These are phyloP conservation scores for Drosophila putrida DNA, from an alignment of 2,888 invertebrate species.

Conservation along the genomic window DNA sequence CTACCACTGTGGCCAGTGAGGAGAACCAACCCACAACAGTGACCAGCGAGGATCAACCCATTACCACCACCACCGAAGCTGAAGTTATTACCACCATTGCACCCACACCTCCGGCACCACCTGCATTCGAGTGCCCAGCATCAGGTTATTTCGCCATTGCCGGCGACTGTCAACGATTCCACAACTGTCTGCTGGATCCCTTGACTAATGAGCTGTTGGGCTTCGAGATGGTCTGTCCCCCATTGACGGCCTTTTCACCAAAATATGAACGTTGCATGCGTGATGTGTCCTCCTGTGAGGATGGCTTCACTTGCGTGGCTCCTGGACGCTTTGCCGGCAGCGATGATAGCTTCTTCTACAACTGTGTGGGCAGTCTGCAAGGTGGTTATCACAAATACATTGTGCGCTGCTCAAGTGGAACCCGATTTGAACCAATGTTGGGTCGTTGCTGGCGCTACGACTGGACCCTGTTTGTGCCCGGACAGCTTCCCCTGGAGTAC, in stretches of 20 bases:
- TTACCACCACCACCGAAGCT: slow-evolving; percentile 16
- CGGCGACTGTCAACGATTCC: slow-evolving; percentile 67
- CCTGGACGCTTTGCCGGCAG: slow-evolving; percentile 61
- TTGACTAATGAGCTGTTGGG: slow-evolving; percentile 30
- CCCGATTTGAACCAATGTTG: slow-evolving; percentile 64
- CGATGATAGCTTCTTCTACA: slow-evolving; percentile 71
- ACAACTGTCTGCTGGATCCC: slow-evolving; percentile 57
- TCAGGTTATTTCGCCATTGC: slow-evolving; percentile 52
- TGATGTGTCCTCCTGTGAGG: slow-evolving; percentile 68
- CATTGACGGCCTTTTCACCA: slow-evolving; percentile 55
- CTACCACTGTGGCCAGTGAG: slow-evolving; percentile 4
- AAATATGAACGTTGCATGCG: slow-evolving; percentile 65
- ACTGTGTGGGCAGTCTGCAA: slow-evolving; percentile 58
- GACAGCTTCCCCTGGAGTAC: slow-evolving; percentile 41
- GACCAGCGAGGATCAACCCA: slow-evolving; percentile 18
- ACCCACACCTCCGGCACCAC: slow-evolving; percentile 46
- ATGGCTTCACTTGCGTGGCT: slow-evolving; percentile 51
- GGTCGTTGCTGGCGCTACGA: slow-evolving; percentile 71
- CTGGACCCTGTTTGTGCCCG: slow-evolving; percentile 54
- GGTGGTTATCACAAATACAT: slow-evolving; percentile 73
- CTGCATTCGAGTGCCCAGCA: slow-evolving; percentile 52
- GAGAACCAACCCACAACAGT: background rate
- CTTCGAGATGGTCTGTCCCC: slow-evolving; percentile 55
- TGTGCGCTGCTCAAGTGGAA: slow-evolving; percentile 69
- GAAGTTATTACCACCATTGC: slow-evolving; percentile 39